Evolutionary conservation across 2,797 vertebrate genomes (phyloP), one percentile per base, ranked within the genome.

Genomic region (Lutjanus argentimaculatus): DNA sequence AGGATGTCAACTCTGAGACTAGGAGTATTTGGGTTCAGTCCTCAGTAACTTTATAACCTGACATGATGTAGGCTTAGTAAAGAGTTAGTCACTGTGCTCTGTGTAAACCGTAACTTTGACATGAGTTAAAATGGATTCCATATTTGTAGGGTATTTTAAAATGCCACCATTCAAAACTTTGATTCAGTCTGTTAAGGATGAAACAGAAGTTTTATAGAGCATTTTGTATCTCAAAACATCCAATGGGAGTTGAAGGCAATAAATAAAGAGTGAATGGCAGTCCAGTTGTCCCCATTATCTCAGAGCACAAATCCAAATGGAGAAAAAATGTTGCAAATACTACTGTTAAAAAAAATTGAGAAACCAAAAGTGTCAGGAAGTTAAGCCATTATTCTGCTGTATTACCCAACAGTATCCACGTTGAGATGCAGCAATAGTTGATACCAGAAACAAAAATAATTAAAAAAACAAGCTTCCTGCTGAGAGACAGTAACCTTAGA

Each of bases 401-500:
- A 55, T 73, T 85, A 30, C 46, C 2, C 64, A 59, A 57, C 72
- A 70, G 17, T 45, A 25, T 67, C 40, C 56, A 76, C 61, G 30
- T 25, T 53, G 22, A 82, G 17, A 59, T 55, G 48, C 49, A 75
- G 21, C 52, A 53, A 56, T 46, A 13, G 9, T 15, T 67, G n/a
- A 82, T 67, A 22, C 4, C 3, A 22, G 14, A 11, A 22, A 57
- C n/a, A 12, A 63, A 25, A 15, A 30, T 17, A 21, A 40, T 1
- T 48, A n/a, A 42, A 68, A 61, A 49, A 80, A 62, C 14, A 49
- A 36, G 66, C 68, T 72, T 86, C 67, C 84, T 80, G 55, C 51
- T 30, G 15, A 62, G 17, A 56, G 10, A 68, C 0, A 1, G 78
- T 76, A 79, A 79, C 79, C 77, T 6, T 74, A 71, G 80, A 80